Percentiles rank a stretch among this genome's conserved stretches.
These are phyloP conservation scores for Parnassius orleans DNA, from an alignment of 2,888 invertebrate genomes.

Conservation along the genomic window DNA sequence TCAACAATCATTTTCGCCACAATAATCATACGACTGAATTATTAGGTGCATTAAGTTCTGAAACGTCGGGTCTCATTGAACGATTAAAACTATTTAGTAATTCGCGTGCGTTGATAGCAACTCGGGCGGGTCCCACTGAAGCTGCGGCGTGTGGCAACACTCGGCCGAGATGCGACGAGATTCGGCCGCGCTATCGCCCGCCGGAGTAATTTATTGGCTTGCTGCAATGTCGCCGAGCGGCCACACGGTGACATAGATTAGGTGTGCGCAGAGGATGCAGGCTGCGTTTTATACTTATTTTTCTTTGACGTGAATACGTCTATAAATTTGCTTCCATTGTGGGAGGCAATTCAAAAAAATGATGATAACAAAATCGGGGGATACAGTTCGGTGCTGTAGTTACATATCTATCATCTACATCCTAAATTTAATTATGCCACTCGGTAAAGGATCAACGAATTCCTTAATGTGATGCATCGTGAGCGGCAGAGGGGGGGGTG, in stretches of 20 bases:
- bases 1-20: too few relatives aligned
- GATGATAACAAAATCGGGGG: too few relatives aligned
- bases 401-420: too few relatives aligned
- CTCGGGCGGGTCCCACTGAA: slow-evolving; percentile 9
- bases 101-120: background rate
- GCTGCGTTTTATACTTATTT: background rate
- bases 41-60: background rate
- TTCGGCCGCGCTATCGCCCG: slow-evolving; percentile 52
- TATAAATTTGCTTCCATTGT: too few relatives aligned
- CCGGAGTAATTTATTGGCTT: slow-evolving; percentile 68
- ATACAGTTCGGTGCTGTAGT: too few relatives aligned
- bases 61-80: slow-evolving; percentile 3
- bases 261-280: background rate
- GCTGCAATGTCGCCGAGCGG: slow-evolving; percentile 70
- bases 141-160: slow-evolving; percentile 21
- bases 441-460: too few relatives aligned
- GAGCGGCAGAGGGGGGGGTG: too few relatives aligned
- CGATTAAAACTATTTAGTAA: slow-evolving; percentile 5
- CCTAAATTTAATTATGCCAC: too few relatives aligned
- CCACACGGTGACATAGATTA: slow-evolving; percentile 57
- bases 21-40: background rate
- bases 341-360: too few relatives aligned
- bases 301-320: too few relatives aligned
- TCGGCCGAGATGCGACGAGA: slow-evolving; percentile 37
- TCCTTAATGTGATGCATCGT: too few relatives aligned